Evolutionary conservation across 92 coral and sea anemone species (phyloP), one percentile per base, ranked within the genome.

Genomic region (Galaxea fascicularis): DNA sequence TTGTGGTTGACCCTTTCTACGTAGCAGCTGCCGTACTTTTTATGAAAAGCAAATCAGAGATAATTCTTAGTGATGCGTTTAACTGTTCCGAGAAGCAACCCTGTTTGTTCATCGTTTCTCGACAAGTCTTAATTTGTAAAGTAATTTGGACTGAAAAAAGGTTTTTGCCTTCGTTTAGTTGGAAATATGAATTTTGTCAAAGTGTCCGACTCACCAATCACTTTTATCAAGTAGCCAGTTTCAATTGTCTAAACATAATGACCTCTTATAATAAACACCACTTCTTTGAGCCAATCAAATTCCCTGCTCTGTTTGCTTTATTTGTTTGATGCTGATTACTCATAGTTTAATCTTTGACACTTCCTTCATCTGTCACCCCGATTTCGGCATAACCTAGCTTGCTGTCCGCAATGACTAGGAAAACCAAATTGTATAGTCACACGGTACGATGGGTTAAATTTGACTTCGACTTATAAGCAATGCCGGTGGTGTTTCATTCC

Each of bases 271-370:
- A 30, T 18, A 53, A 10, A 27, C 21, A 35, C 31, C 57, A 9
- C n/a, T 11, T 22, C 26, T 24, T 35, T 14, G 31, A 31, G 15
- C 80, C 80, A 76, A 76, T 76, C 68, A 76, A 39, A 76, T 10
- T 53, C 18, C 52, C 9, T 41, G 31, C 18, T 65, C 28, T 28
- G 8, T 12, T 26, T 65, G 41, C 3, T 6, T 27, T 16, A 28
- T 21, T 27, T 25, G 41, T 10, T 27, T 65, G 10, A 8, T 29
- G 41, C 8, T 16, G 24, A 0, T 17, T 1, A 16, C 8, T 28
- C 15, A 29, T 21, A 26, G 41, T 22, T 24, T 46, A 71, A 71
- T 71, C 39, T 46, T 44, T n/a, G 41, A 8, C 29, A 15, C n/a
- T 71, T 25, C 76, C 57, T 71, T 47, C 20, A 10, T 15, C 17